Evolutionary conservation across 2,888 invertebrate species (phyloP).

Genomic region (Heliconius hortense): DNA sequence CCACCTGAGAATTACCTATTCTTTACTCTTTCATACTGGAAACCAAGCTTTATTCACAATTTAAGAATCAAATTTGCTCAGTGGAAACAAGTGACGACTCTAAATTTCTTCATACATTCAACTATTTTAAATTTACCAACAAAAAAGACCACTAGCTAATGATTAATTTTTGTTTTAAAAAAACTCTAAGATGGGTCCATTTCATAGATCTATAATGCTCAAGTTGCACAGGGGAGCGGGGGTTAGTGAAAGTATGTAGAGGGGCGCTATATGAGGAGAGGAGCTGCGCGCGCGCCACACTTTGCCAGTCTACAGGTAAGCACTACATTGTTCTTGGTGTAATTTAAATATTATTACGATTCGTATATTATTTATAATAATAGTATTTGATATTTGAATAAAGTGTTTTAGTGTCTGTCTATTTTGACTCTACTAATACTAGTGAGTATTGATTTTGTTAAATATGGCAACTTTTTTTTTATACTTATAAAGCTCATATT

Average conservation of each 20-base stretch:
- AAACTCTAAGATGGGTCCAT: slow-evolving; percentile 15
- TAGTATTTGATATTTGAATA: background rate
- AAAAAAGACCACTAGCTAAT: background rate
- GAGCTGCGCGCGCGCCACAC: slow-evolving; percentile 70
- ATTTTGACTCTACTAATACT: background rate
- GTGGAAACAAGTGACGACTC: background rate
- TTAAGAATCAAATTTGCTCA: background rate
- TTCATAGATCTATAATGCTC: slow-evolving; percentile 41
- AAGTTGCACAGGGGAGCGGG: slow-evolving; percentile 49
- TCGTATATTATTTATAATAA: background rate
- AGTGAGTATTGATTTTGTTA: background rate
- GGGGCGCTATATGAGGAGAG: slow-evolving; percentile 64
- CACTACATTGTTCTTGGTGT: slow-evolving; percentile 41
- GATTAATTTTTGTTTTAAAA: background rate
- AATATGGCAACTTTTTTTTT: background rate
- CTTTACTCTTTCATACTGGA: background rate
- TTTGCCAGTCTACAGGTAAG: slow-evolving; percentile 70
- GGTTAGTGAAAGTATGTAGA: slow-evolving; percentile 49
- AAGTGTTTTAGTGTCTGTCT: background rate
- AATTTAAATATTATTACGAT: slow-evolving; percentile 3
- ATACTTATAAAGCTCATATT: background rate
- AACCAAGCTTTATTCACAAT: background rate
- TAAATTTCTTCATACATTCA: background rate
- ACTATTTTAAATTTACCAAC: background rate
- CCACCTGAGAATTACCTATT: no score